Evolutionary conservation across 2,888 invertebrate species (phyloP).

Genomic region (Mactromeris polynyma): DNA sequence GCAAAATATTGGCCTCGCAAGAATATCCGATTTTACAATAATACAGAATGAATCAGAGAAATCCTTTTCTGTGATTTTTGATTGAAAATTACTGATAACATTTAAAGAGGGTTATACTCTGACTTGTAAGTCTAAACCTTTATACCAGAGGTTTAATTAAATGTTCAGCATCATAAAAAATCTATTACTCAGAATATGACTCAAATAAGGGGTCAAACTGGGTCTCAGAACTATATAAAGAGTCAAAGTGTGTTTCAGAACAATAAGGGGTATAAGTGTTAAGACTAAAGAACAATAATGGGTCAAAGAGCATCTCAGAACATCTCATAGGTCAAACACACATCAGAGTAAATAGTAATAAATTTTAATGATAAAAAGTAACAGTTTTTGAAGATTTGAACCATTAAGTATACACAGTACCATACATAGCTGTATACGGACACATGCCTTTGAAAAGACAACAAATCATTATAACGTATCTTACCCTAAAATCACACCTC

Average conservation of each 20-base stretch:
- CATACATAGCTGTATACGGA: not conserved
- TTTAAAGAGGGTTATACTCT: not conserved
- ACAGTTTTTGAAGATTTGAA: conserved; percentile 5
- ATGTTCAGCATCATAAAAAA: not conserved
- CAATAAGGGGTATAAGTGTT: too few relatives aligned
- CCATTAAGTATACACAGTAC: not conserved
- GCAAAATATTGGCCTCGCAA: too few relatives aligned
- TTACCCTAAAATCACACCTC: not conserved
- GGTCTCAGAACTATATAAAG: not conserved
- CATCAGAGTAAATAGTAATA: not conserved
- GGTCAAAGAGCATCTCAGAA: not conserved
- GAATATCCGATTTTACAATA: not conserved
- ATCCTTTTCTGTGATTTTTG: not conserved
- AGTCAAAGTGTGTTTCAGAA: too few relatives aligned
- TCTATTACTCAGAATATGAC: not conserved
- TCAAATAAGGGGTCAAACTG: not conserved
- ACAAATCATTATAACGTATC: conserved; percentile 1
- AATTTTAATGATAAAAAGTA: not conserved
- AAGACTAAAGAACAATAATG: not conserved
- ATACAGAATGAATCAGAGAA: not conserved
- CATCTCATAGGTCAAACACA: not conserved
- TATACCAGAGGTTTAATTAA: not conserved
- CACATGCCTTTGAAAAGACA: not conserved
- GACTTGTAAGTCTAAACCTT: not conserved
- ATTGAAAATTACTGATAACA: not conserved